Conservation (phyloP, 2,797 vertebrate species). For the Neostethus bicornis region DNA sequence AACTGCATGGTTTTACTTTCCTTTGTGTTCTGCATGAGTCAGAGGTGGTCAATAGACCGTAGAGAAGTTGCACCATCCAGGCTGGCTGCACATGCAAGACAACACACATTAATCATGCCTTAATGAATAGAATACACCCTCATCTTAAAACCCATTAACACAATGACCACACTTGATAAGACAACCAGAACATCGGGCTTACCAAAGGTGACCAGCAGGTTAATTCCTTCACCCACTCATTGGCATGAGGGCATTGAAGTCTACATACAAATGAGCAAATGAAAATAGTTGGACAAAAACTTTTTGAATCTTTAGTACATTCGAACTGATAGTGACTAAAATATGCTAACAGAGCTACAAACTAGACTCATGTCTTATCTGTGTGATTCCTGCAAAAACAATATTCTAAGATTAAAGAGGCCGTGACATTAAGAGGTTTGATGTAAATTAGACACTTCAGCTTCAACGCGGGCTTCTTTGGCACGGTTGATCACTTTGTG, state of each 20-base stretch:
- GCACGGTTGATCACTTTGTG: constrained; percentile 27
- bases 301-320: background rate
- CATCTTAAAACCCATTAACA: constrained; percentile 39
- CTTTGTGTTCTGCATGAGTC: constrained; percentile 65
- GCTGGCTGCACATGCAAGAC: constrained; percentile 40
- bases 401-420: constrained; percentile 7
- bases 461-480: constrained; percentile 21
- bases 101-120: constrained; percentile 67
- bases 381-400: background rate
- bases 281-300: too few species aligned
- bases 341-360: too few species aligned
- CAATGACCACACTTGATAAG: constrained; percentile 17
- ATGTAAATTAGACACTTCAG: constrained; percentile 16
- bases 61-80: constrained; percentile 65
- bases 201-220: constrained; percentile 8
- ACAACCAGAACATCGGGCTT: constrained; percentile 44
- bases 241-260: background rate
- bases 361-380: background rate
- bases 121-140: constrained; percentile 60
- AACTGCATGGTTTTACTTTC: constrained; percentile 4
- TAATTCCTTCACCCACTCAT: constrained; percentile 12
- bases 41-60: constrained; percentile 73
- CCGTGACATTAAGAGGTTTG: constrained; percentile 13
- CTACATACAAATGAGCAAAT: background rate
- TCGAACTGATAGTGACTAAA: too few species aligned